Evolutionary conservation across 2,797 vertebrate species (phyloP), one percentile per base, ranked within the genome.

Genomic region (Gila robusta): DNA sequence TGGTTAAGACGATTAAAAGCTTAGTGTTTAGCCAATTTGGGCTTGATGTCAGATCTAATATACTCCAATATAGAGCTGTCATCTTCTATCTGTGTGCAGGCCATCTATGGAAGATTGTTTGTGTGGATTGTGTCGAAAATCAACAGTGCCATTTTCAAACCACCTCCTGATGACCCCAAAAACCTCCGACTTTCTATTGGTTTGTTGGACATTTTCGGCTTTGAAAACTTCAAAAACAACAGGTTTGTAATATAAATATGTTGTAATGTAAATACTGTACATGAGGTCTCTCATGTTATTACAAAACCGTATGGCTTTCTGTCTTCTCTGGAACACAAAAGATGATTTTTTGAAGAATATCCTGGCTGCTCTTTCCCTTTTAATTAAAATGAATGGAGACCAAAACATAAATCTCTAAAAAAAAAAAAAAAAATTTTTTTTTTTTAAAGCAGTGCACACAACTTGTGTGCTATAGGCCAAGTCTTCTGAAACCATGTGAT

Each of bases 171-270:
- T 84, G 95, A 96, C 5, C 83, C 93, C 12, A 87, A 87, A 17
- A 86, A 91, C 2, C 87, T 88, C 32, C 88, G 26, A 73, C 96
- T 95, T 56, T 95, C 97, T 11, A 97, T 99, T 2, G 98, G 98
- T 52, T 92, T 99, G 59, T 92, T 99, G 32, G 98, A 99, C 90
- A 99, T 99, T 94, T 99, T 99, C 88, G 98, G 98, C 69, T 99
- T 99, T 94, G 98, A 99, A 94, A 98, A 99, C 92, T 99, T 99
- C 87, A 93, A 85, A 37, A 96, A 94, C 78, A 99, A 99, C 93
- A 99, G 98, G 98, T 99, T 91, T 5, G 84, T 19, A 26, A 70
- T 9, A 21, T 17, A 16, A 74, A 79, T 41, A 19, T 10, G 8
- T 21, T 17, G 2, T 32, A 32, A 66, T 66, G 64, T 32, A 66